Evolutionary conservation across 2,113 vertebrate species (phyloP), one percentile per base, ranked within the genome.

Genomic region (Orcinus orca): DNA sequence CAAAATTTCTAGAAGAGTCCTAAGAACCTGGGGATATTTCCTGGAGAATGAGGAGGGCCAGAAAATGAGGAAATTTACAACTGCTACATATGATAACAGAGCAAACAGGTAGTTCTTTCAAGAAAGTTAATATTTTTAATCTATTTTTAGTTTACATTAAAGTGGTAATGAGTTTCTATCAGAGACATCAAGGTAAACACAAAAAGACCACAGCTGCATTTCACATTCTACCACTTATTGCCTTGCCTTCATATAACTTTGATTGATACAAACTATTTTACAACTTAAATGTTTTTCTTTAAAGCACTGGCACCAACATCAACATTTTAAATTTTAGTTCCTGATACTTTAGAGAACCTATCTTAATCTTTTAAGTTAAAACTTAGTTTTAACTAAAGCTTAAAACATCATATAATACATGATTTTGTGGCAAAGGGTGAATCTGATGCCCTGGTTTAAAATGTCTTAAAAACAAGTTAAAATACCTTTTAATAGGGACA

Each of bases 401-500:
- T 60, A 96, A 26, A 89, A 95, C 31, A 67, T 89, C 67, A 95
- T 53, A 93, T 58, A 36, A 68, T 47, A 97, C 6, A 80, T 95
- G 13, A 97, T 73, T 90, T 95, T 53, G 21, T 74, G 31, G 23
- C 58, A 96, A 84, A 96, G 36, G 26, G 29, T 80, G 44, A 91
- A 88, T 82, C 80, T 80, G 26, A 95, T 36, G 33, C 25, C 53
- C 29, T 63, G 95, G n/a, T 65, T 97, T 65, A 96, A 96, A 67
- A 71, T 73, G 70, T 80, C 17, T 87, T 95, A 96, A 96, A 90
- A 83, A 88, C 17, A 92, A 11, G 55, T 85, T 55, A 60, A 44
- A 87, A 97, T 99, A 99, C 99, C 99, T 99, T 99, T 99, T 88
- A 99, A 98, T 97, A 99, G 98, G 84, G 99, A 98, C 79, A 99